These are phyloP conservation scores for Achlya flavicornis DNA, from an alignment of 2,888 invertebrate species.

Conservation along the genomic window DNA sequence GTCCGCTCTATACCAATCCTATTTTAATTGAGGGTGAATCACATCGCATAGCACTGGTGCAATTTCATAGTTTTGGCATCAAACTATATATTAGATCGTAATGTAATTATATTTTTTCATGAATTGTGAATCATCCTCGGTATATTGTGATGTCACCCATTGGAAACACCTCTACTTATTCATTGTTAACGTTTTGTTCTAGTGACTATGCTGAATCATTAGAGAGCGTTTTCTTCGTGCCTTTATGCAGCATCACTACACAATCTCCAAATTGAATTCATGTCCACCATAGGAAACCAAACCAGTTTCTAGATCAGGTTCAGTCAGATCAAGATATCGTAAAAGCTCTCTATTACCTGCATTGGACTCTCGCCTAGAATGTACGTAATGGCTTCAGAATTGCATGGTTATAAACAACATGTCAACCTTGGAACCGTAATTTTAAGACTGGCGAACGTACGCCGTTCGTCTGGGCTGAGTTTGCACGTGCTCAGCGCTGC, in stretches of 20 bases:
- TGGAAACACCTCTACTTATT: neutral
- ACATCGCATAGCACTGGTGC: neutral
- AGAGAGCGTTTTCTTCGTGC: neutral
- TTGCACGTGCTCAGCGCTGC: neutral
- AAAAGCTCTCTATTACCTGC: neutral
- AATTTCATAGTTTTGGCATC: neutral
- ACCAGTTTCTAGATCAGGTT: too few species aligned
- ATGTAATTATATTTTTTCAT: neutral
- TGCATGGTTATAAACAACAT: neutral
- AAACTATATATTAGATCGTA: neutral
- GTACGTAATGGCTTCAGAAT: neutral
- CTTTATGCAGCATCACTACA: neutral
- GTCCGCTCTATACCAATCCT: constrained; percentile 18
- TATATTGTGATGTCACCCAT: neutral
- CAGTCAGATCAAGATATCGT: too few species aligned
- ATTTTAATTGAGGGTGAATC: constrained; percentile 21
- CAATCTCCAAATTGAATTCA: neutral
- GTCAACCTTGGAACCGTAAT: constrained; percentile 6
- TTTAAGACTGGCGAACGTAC: neutral
- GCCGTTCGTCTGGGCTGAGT: neutral
- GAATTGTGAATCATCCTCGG: neutral
- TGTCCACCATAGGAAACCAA: neutral
- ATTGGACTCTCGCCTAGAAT: neutral
- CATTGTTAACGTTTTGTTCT: neutral
- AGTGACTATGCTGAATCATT: neutral